Base-by-base conservation (phyloP, 1,140 invertebrate species). In the Microplitis demolitor region DNA sequence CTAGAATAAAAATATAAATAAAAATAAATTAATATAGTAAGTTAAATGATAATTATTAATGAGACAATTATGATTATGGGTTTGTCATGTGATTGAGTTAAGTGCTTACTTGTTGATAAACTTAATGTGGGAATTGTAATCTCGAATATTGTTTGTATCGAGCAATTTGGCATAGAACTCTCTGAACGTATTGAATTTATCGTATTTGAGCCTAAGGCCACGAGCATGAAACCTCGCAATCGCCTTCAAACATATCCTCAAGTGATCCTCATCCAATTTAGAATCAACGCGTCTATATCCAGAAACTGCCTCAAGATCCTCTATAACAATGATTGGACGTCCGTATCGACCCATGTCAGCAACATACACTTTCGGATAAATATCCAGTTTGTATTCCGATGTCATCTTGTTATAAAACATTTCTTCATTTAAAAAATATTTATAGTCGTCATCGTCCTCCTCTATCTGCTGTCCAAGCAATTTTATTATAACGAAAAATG, bases 381-480 rank as follows among this genome's bases (percentile, higher is more conserved):
- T 39, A 33, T 79, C 62, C 0, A 66, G 63, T 1, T 78, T 73
- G 37, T 77, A 82, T 16, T 78, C 77, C 3, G 54, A 34, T 1
- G 69, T 54, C 66, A 83, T 83, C 63, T 81, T 82, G 37, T 77
- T 82, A 62, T 84, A 86, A 68, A 86, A 83, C 64, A 83, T 83
- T 74, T 85, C 83, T 60, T 87, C 84, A 35, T 80, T 83, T 2
- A 81, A 56, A 69, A 84, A 85, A 4, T 71, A 74, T n/a, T 69
- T 69, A 53, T 78, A 83, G 0, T 71, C 66, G 4, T 35, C 4
- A 50, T 61, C 50, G 8, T 71, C 34, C 14, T 61, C 24, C 3
- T 70, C 35, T 9, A 3, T n/a, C 56, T 76, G 61, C 33, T 56
- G 66, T 14, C 73, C 53, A 31, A 81, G 66, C n/a, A 85, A 33